A percentile compares a stretch with the other conserved stretches of the same genome.
These are phyloP conservation scores for Menura novaehollandiae DNA, from an alignment of 2,113 vertebrate species.

Conservation along the genomic window DNA sequence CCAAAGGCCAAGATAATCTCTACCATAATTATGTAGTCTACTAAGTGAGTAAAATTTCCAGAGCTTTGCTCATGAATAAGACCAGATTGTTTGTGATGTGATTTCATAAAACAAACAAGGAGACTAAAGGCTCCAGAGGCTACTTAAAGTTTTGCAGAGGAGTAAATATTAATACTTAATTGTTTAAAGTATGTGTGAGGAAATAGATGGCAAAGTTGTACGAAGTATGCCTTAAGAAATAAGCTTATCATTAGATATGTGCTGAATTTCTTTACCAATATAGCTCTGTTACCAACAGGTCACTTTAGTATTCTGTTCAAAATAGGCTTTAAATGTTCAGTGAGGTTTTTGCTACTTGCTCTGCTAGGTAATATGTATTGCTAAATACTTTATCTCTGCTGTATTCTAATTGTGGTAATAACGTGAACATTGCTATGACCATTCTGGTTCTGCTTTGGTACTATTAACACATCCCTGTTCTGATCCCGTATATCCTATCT, in stretches of 20 bases:
- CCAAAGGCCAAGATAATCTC: neutral
- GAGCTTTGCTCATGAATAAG: neutral
- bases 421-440: neutral
- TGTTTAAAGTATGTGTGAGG: neutral
- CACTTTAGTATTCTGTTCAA: neutral
- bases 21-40: neutral
- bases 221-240: neutral
- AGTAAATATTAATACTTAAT: neutral
- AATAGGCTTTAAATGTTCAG: neutral
- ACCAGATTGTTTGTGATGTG: neutral
- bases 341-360: neutral
- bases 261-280: neutral
- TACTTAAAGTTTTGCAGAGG: constrained; percentile 8
- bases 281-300: neutral
- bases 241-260: neutral
- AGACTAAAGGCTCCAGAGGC: neutral
- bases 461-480: neutral
- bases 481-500: neutral
- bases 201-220: neutral
- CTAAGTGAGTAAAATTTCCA: neutral
- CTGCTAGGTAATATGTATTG: neutral
- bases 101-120: constrained; percentile 19
- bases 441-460: neutral
- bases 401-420: neutral
- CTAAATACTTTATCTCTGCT: neutral